These are phyloP conservation scores for Orthosia cruda DNA, from an alignment of 2,888 invertebrate species.

Conservation along the genomic window DNA sequence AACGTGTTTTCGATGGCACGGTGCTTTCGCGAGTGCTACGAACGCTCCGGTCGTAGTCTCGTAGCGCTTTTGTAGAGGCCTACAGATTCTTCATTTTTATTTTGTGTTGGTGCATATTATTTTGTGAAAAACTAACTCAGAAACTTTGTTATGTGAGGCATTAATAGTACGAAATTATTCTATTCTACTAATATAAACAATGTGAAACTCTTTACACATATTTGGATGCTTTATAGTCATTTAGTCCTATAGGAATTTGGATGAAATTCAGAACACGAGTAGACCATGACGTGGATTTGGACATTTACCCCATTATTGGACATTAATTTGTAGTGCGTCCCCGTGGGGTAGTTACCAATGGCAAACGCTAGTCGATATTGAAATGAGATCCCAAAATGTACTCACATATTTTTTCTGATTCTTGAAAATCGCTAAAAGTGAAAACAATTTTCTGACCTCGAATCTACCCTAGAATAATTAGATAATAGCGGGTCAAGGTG, in stretches of 20 bases:
- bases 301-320: too few species aligned
- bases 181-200: too few species aligned
- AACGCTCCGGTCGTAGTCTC: constrained; percentile 45
- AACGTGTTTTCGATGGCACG: constrained; percentile 30
- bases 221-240: too few species aligned
- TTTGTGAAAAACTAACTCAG: not conserved
- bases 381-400: not conserved
- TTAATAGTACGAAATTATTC: too few species aligned
- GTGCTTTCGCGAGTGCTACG: constrained; percentile 48
- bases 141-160: too few species aligned
- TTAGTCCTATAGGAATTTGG: too few species aligned
- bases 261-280: too few species aligned
- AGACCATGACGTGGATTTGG: too few species aligned
- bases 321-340: too few species aligned
- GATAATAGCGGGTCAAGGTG: not conserved
- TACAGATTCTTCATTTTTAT: constrained; percentile 13
- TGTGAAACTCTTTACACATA: too few species aligned
- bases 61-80: constrained; percentile 44
- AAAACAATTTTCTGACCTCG: not conserved
- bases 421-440: not conserved
- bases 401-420: not conserved
- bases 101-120: not conserved
- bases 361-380: not conserved
- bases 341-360: too few species aligned
- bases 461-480: constrained; percentile 11